Percentiles rank a stretch among this genome's conserved stretches.
Conservation (phyloP, 2,797 vertebrate genomes). For the Acanthurus lineatus region DNA sequence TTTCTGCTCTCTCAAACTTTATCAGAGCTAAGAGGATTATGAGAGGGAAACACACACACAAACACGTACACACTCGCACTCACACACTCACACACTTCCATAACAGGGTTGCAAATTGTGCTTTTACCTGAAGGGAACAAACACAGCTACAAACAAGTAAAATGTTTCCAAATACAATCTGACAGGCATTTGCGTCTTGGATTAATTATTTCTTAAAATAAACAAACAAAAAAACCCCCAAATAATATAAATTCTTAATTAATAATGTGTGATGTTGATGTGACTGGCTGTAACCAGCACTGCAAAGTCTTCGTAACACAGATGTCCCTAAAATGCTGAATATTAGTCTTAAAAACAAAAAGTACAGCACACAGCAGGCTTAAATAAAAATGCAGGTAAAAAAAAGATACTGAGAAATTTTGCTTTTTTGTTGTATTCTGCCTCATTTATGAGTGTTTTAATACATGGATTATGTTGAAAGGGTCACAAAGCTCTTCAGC, state of each 20-base stretch:
- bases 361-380: neutral
- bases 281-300: neutral
- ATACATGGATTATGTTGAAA: conserved; percentile 13
- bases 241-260: conserved; percentile 12
- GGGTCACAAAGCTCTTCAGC: conserved; percentile 28
- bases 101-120: neutral
- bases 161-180: conserved; percentile 7
- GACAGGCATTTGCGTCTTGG: conserved; percentile 9
- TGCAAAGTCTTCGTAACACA: neutral
- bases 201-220: conserved; percentile 5
- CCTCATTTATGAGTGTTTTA: neutral
- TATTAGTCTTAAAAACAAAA: neutral
- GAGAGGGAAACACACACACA: neutral
- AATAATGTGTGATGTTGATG: neutral
- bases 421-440: neutral
- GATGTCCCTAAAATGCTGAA: conserved; percentile 4
- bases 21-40: too few relatives aligned
- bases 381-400: neutral
- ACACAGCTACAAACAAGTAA: conserved; percentile 43
- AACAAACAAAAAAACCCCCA: neutral
- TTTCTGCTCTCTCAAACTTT: too few relatives aligned
- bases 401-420: neutral
- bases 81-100: neutral
- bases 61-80: neutral
- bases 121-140: conserved; percentile 21